Conservation (phyloP, 2,888 invertebrate genomes). For the Cephus sareptanus region DNA sequence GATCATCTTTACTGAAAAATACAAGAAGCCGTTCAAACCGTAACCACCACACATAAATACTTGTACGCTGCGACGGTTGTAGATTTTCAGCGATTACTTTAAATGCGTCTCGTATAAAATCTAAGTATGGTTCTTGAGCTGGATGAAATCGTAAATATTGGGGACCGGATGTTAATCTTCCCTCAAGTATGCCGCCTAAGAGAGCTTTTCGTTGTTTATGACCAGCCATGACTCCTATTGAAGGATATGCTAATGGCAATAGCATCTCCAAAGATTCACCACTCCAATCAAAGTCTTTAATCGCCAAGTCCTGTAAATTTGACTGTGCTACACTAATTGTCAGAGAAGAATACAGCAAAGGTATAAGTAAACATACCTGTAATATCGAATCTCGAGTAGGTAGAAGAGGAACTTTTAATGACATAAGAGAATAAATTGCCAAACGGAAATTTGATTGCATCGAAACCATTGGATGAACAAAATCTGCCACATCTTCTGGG, state of each 20-base stretch:
- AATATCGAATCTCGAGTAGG: conserved; percentile 61
- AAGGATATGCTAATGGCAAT: conserved; percentile 54
- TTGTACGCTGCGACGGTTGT: conserved; percentile 64
- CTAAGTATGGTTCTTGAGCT: conserved; percentile 72
- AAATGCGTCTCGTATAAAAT: conserved; percentile 69
- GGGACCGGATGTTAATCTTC: conserved; percentile 70
- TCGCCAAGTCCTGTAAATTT: conserved; percentile 40
- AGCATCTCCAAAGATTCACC: conserved; percentile 54
- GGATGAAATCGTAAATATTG: conserved; percentile 71
- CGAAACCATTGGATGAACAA: conserved; percentile 76
- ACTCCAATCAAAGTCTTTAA: conserved; percentile 51
- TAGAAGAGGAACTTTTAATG: conserved; percentile 72
- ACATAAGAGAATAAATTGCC: conserved; percentile 70
- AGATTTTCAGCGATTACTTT: conserved; percentile 69
- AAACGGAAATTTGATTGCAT: conserved; percentile 72
- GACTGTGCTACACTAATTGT: neutral
- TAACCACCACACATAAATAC: conserved; percentile 74
- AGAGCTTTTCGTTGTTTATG: conserved; percentile 41
- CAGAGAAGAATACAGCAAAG: neutral
- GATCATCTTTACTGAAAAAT: conserved; percentile 65
- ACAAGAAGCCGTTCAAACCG: conserved; percentile 71
- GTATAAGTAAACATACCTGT: conserved; percentile 32
- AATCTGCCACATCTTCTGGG: conserved; percentile 73
- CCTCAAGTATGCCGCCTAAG: conserved; percentile 50
- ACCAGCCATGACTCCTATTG: conserved; percentile 46